phyloP scores from a whole-genome alignment of 2,797 vertebrate genomes.

The Tragelaphus oryx region DNA sequence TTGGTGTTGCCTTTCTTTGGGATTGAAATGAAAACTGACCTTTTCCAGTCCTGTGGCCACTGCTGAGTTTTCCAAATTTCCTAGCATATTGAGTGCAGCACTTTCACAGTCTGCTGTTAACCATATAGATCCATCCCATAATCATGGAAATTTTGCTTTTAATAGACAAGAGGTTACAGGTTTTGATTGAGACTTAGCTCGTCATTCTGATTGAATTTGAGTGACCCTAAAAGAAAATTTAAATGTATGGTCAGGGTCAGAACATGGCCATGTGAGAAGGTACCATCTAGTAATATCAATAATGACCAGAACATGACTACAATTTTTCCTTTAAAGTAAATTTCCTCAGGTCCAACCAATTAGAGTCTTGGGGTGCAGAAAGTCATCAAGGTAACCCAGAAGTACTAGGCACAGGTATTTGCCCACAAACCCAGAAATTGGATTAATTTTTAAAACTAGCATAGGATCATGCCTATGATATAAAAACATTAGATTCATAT shows the following conservation, averaged over 20 bases:
- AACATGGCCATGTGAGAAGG: not conserved
- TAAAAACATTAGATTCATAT: not conserved
- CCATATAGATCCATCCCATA: not conserved
- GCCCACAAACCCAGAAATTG: not conserved
- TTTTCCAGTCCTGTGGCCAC: not conserved
- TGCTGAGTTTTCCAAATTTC: not conserved
- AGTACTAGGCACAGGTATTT: not conserved
- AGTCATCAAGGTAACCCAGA: not conserved
- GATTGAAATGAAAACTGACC: not conserved
- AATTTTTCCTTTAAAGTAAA: not conserved
- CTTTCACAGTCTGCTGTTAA: not conserved
- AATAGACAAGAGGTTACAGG: not conserved
- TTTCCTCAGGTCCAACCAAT: not conserved
- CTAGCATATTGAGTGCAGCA: not conserved
- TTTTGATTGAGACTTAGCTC: not conserved
- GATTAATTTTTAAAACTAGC: not conserved
- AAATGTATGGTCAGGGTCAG: not conserved
- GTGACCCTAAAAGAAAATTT: not conserved
- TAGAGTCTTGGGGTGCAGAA: not conserved
- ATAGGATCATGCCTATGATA: not conserved
- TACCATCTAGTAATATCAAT: not conserved
- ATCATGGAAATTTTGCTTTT: not conserved
- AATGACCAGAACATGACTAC: not conserved
- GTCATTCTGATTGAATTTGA: not conserved
- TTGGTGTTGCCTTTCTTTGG: not conserved